phyloP scores from a whole-genome alignment of 2,797 vertebrate species.

The Pterois miles region DNA sequence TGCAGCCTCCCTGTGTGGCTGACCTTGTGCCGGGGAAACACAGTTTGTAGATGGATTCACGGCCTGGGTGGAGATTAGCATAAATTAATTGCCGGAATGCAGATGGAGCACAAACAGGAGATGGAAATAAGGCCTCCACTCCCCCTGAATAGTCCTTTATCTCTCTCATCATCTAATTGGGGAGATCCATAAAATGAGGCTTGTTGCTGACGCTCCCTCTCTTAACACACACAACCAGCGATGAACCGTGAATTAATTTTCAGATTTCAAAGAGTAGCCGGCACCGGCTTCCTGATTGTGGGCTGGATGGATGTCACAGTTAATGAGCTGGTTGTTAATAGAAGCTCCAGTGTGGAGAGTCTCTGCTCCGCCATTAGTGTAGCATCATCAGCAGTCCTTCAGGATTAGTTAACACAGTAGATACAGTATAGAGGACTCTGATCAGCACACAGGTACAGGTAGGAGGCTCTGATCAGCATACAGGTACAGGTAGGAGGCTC shows the following conservation, averaged over 20 bases:
- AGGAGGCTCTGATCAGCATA: not conserved
- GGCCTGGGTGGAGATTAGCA: slow-evolving; percentile 52
- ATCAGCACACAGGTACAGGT: no score
- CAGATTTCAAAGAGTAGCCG: slow-evolving; percentile 3
- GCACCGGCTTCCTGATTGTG: not conserved
- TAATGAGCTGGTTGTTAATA: slow-evolving; percentile 36
- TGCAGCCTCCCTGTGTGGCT: slow-evolving; percentile 34
- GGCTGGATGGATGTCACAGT: slow-evolving; percentile 8
- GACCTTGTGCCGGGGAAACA: slow-evolving; percentile 35
- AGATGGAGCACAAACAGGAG: slow-evolving; percentile 44
- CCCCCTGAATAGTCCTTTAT: slow-evolving; percentile 14
- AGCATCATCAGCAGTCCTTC: not conserved
- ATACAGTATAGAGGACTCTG: not conserved
- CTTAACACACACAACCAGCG: not conserved
- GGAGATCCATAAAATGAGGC: slow-evolving; percentile 27
- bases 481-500: no score
- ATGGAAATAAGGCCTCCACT: slow-evolving; percentile 23
- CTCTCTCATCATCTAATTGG: slow-evolving; percentile 56
- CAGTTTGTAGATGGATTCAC: slow-evolving; percentile 12
- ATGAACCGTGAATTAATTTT: slow-evolving; percentile 17
- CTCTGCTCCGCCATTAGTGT: not conserved
- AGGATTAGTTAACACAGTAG: not conserved
- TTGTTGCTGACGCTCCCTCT: slow-evolving; percentile 3
- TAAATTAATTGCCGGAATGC: slow-evolving; percentile 62
- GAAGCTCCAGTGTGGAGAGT: slow-evolving; percentile 4